Conservation (phyloP, 92 coral and sea anemone genomes). For the Porites cylindrica region DNA sequence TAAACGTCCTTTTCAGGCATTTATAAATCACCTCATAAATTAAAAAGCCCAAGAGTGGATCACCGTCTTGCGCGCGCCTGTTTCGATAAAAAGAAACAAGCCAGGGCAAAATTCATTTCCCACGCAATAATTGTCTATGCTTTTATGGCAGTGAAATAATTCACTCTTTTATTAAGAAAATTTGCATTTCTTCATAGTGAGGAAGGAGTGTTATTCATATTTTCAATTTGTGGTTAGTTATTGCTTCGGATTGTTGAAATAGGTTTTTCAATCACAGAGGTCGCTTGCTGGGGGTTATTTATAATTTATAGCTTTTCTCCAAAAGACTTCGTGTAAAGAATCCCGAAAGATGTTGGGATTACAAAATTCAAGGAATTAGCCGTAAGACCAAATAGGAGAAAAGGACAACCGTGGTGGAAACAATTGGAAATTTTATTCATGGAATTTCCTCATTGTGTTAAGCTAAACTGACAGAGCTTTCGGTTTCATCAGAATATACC, state of each 20-base stretch:
- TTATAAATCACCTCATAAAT: conserved; percentile 21
- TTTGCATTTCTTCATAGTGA: conserved; percentile 37
- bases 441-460: too few relatives aligned
- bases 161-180: conserved; percentile 25
- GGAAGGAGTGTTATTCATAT: conserved; percentile 42
- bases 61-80: conserved; percentile 28
- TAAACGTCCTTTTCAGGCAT: conserved; percentile 17
- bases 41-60: conserved; percentile 11
- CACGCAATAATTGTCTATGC: conserved; percentile 26
- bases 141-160: not conserved
- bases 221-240: conserved; percentile 50
- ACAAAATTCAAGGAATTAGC: not conserved
- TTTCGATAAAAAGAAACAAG: not conserved
- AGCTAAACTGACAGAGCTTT: too few relatives aligned
- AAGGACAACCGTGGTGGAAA: not conserved
- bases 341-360: conserved; percentile 9
- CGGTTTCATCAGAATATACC: too few relatives aligned
- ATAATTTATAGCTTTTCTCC: conserved; percentile 30
- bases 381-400: not conserved
- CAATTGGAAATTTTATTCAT: too few relatives aligned
- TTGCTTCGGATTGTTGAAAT: conserved; percentile 41
- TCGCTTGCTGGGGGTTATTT: conserved; percentile 36
- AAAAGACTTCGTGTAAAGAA: conserved; percentile 3
- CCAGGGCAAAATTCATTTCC: not conserved
- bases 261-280: conserved; percentile 29